These are phyloP conservation scores for Drosophila paranaensis DNA, from an alignment of 2,888 invertebrate species.

Conservation along the genomic window DNA sequence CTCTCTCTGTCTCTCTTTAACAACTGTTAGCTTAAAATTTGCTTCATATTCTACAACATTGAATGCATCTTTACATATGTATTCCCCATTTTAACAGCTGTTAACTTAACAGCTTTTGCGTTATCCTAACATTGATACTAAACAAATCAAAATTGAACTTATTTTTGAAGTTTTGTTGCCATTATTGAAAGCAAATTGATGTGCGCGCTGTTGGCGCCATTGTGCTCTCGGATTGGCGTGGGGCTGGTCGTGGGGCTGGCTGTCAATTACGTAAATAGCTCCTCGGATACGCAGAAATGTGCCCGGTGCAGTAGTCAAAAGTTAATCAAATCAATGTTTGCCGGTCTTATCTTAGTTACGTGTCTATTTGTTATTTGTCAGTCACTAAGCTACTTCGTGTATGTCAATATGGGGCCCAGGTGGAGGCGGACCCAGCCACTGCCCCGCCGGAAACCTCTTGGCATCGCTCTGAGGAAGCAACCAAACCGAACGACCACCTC, in stretches of 20 bases:
- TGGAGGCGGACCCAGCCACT: slow-evolving; percentile 4
- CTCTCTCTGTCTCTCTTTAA: not conserved
- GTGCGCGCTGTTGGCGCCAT: not conserved
- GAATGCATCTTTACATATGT: not conserved
- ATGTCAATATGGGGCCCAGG: slow-evolving; percentile 45
- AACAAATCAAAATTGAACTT: not conserved
- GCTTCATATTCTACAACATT: not conserved
- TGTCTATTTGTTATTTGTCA: slow-evolving; percentile 76
- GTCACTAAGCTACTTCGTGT: slow-evolving; percentile 72
- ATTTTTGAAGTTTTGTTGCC: not conserved
- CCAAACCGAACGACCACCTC: slow-evolving; percentile 4
- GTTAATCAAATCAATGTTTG: slow-evolving; percentile 75
- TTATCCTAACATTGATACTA: not conserved
- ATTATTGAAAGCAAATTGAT: not conserved
- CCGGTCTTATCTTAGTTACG: slow-evolving; percentile 64
- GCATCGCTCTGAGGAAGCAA: not conserved
- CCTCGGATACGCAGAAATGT: slow-evolving; percentile 20
- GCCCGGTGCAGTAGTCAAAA: slow-evolving; percentile 60
- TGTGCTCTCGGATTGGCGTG: not conserved
- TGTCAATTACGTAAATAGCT: slow-evolving; percentile 52
- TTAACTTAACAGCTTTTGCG: not conserved
- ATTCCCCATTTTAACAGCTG: not conserved
- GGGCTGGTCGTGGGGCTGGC: not conserved
- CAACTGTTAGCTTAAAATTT: not conserved
- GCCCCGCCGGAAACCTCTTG: slow-evolving; percentile 2